phyloP scores from a whole-genome alignment of 2,888 invertebrate genomes.

The Psococerastis gibbosa region DNA sequence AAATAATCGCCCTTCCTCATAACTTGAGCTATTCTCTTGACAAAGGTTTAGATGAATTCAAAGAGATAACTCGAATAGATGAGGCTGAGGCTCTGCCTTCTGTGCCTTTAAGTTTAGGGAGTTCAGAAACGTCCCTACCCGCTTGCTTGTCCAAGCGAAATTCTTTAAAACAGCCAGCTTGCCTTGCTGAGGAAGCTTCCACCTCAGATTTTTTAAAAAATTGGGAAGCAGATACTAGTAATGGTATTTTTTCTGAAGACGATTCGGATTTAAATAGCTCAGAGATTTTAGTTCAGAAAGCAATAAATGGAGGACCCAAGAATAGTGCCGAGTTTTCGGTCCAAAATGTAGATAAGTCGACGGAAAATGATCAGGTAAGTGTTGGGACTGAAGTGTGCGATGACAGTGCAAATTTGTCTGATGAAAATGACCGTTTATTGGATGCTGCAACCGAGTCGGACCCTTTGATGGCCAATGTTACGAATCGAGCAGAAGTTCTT shows the following conservation, averaged over 20 bases:
- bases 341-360: background rate
- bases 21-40: conserved; percentile 15
- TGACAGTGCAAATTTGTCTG: background rate
- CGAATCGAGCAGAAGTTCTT: conserved; percentile 8
- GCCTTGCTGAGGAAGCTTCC: background rate
- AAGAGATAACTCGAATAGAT: conserved; percentile 7
- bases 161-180: background rate
- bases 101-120: background rate
- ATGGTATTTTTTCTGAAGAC: background rate
- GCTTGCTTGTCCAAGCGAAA: background rate
- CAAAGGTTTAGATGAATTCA: conserved; percentile 15
- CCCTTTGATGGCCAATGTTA: conserved; percentile 9
- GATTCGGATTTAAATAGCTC: background rate
- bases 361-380: background rate
- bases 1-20: background rate
- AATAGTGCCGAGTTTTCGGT: background rate
- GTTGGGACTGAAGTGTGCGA: background rate
- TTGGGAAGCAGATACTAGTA: background rate
- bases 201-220: background rate
- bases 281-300: background rate
- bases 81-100: background rate
- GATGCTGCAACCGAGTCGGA: background rate
- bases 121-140: background rate
- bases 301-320: background rate
- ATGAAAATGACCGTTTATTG: background rate